These are phyloP conservation scores for Chrysolophus pictus DNA, from an alignment of 2,797 vertebrate genomes.

Conservation along the genomic window DNA sequence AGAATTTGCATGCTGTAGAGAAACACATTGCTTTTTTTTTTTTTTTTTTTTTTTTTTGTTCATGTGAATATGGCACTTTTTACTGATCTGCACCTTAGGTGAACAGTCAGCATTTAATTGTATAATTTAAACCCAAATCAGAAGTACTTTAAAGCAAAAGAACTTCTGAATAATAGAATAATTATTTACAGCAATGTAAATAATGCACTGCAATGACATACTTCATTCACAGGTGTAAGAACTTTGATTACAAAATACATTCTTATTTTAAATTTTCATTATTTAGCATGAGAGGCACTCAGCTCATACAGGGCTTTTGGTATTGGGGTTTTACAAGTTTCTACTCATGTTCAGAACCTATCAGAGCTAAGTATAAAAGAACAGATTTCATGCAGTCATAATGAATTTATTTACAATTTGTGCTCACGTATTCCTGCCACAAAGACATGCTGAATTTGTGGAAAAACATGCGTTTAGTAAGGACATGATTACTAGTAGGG, in stretches of 20 bases:
- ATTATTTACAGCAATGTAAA: background rate
- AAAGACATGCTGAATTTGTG: background rate
- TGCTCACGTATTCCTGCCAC: background rate
- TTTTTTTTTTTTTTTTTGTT: background rate
- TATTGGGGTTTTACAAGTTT: background rate
- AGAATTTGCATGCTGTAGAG: background rate
- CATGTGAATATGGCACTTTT: background rate
- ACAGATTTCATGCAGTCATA: background rate
- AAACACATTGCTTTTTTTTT: background rate
- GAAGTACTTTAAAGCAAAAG: background rate
- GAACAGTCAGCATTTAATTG: background rate
- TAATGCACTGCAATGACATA: background rate
- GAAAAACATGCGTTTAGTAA: background rate
- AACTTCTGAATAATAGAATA: background rate
- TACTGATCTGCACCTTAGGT: background rate
- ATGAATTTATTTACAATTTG: background rate
- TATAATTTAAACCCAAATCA: background rate
- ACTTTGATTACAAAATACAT: background rate
- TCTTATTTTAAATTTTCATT: background rate
- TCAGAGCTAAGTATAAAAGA: background rate
- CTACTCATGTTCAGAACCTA: background rate
- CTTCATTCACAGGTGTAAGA: background rate
- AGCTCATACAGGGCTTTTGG: background rate
- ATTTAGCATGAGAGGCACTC: accelerated
- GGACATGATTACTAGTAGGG: background rate